These are phyloP conservation scores for Drosophila navojoa DNA, from an alignment of 1,140 invertebrate genomes.

Conservation along the genomic window DNA sequence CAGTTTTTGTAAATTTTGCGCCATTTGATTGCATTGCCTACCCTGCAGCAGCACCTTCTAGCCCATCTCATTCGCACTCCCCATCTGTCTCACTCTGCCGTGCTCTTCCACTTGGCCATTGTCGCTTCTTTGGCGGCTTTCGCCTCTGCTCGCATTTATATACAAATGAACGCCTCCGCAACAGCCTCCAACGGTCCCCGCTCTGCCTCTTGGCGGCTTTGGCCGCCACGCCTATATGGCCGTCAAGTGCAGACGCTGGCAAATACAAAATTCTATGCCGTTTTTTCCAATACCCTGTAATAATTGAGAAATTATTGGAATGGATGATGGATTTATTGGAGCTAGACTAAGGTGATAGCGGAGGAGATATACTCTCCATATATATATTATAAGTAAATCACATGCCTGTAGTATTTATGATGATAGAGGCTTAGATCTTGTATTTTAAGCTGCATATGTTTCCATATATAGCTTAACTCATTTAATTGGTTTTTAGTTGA, in stretches of 20 bases:
- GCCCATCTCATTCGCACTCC: not conserved
- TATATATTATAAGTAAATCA: too few species aligned
- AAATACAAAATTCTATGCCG: slow-evolving; percentile 71
- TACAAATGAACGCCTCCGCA: slow-evolving; percentile 79
- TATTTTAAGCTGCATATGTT: too few species aligned
- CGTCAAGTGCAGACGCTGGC: slow-evolving; percentile 77
- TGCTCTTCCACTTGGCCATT: slow-evolving; percentile 69
- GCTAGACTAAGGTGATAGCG: too few species aligned
- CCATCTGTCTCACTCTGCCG: slow-evolving; percentile 23
- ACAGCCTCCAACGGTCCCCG: slow-evolving; percentile 5
- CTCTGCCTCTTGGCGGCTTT: not conserved
- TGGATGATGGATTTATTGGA: not conserved
- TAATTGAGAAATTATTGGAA: not conserved
- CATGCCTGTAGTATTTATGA: too few species aligned
- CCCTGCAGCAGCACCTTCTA: not conserved
- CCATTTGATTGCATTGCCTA: slow-evolving; percentile 79
- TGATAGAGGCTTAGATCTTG: too few species aligned
- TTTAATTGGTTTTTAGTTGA: not conserved
- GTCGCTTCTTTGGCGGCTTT: slow-evolving; percentile 70
- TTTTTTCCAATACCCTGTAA: slow-evolving; percentile 23
- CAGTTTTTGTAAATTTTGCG: slow-evolving; percentile 81
- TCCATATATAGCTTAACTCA: not conserved
- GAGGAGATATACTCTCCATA: too few species aligned
- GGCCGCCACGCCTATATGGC: slow-evolving; percentile 53
- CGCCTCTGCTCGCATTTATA: slow-evolving; percentile 58